Evolutionary conservation across 2,888 invertebrate species (phyloP), one percentile per base, ranked within the genome.

Genomic region (Phrixothrix hirtus): DNA sequence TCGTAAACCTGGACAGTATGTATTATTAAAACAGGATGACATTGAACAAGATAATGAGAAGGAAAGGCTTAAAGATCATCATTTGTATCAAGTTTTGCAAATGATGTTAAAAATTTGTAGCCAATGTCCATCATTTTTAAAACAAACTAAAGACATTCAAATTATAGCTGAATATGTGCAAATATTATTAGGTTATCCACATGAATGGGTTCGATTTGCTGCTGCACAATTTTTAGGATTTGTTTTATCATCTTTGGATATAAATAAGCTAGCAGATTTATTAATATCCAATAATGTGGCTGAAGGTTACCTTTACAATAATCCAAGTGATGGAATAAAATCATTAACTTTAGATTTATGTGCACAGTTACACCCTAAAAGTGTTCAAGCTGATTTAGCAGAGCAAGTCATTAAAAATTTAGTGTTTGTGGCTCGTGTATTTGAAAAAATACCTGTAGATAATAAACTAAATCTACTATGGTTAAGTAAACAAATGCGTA

Each of bases 161-260:
- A 81, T 81, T 52, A 74, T 87, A 63, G 79, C 81, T 41, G 84
- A 84, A 68, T 81, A 85, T 66, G 82, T 85, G 62, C 88, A 91
- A 73, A 79, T 78, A 11, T 80, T 92, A 31, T 71, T 95, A 10
- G 85, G 82, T 0, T 87, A 95, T 72, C 88, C 91, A 9, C 95
- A 95, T 70, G 81, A 85, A 21, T 94, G 94, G 94, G 91, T 95
- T 0, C 82, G 94, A 44, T 77, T 92, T 34, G 83, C 83, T 49
- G 82, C 92, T 0, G 83, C 87, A 0, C 90, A 92, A 71, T 80
- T 93, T 55, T 74, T 95, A 31, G 88, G 89, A 0, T 80, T 84
- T 35, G 79, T 94, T 38, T 76, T 95, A 44, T 78, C 83, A 0
- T 75, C 80, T 0, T 80, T 87, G 35, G 82, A 89, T 65, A 75